A percentile compares a stretch with the other conserved stretches of the same genome.
These are phyloP conservation scores for Theonella swinhoei DNA, from an alignment of 37 sponge, comb jelly and placozoan genomes.

Conservation along the genomic window DNA sequence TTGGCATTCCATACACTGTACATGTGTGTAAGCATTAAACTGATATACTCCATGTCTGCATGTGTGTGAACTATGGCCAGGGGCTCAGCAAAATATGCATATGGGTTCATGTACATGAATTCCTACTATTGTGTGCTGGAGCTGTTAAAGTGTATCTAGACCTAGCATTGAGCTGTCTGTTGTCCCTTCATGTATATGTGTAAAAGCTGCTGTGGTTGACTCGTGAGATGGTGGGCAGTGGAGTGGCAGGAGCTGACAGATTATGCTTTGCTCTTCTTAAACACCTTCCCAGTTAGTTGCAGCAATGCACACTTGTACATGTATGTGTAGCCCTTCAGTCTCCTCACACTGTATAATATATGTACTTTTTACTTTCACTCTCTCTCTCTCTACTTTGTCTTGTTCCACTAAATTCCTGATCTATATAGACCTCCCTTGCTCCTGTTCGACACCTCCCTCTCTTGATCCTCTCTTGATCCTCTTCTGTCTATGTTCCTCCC, in stretches of 20 bases:
- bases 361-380: not conserved
- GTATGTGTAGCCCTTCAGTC: not conserved
- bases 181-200: not conserved
- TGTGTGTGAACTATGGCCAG: too few species aligned
- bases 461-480: not conserved
- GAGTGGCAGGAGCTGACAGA: conserved; percentile 79
- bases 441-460: not conserved
- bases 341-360: not conserved
- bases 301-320: not conserved
- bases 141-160: too few species aligned
- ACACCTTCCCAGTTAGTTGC: conserved; percentile 71
- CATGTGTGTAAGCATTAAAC: not conserved
- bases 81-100: too few species aligned
- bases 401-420: not conserved
- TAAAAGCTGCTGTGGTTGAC: conserved; percentile 85
- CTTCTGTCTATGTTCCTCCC: not conserved
- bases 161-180: too few species aligned
- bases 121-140: too few species aligned
- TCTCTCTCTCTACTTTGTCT: not conserved
- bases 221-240: conserved; percentile 67
- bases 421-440: not conserved
- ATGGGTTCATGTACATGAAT: too few species aligned
- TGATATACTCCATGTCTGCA: not conserved
- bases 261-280: conserved; percentile 84
- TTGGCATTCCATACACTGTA: not conserved